These are phyloP conservation scores for Phalacrocorax aristotelis DNA, from an alignment of 2,113 vertebrate species.

Conservation along the genomic window DNA sequence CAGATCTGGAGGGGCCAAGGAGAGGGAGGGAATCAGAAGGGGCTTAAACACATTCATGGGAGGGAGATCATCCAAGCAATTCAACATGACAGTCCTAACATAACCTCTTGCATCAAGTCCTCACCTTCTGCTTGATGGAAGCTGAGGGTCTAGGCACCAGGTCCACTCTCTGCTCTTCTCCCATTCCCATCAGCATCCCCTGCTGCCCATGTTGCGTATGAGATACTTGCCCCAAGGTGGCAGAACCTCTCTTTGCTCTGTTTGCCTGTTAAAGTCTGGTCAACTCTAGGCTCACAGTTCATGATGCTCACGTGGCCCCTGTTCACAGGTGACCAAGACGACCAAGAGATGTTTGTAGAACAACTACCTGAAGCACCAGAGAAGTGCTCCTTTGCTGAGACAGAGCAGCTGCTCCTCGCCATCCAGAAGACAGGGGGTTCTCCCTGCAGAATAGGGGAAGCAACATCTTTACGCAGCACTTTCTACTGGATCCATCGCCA, in stretches of 20 bases:
- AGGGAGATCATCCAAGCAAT: neutral
- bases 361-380: neutral
- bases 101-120: neutral
- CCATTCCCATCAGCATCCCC: neutral
- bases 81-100: accelerated
- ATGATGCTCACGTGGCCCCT: accelerated
- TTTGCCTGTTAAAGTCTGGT: neutral
- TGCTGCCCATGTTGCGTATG: neutral
- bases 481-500: neutral
- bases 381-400: neutral
- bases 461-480: neutral
- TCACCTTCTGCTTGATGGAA: neutral
- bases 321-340: neutral
- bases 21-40: neutral
- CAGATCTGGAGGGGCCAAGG: neutral
- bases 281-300: neutral
- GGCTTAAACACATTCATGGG: neutral
- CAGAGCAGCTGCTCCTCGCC: neutral
- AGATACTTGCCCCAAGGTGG: neutral
- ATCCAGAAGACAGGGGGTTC: neutral
- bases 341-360: neutral
- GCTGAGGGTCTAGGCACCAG: neutral
- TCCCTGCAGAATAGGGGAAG: neutral
- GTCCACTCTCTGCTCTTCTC: neutral
- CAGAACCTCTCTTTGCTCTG: neutral